Evolutionary conservation across 2,797 vertebrate genomes (phyloP).

Genomic region (Spinus pinus): DNA sequence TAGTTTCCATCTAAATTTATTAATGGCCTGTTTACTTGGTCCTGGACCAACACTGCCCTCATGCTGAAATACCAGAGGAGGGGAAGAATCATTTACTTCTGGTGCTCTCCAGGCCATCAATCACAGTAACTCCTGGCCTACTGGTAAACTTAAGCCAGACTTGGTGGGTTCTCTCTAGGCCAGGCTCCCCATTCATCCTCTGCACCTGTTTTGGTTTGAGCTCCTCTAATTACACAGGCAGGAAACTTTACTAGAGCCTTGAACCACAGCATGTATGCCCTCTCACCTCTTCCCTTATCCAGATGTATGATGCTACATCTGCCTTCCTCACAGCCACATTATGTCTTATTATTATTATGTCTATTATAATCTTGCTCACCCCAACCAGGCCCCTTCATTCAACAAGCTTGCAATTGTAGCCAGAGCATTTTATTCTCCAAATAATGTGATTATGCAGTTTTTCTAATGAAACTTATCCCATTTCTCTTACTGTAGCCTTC

Average conservation of each 20-base stretch:
- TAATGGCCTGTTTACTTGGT: constrained; percentile 49
- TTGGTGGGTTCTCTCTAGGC: not conserved
- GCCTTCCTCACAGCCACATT: not conserved
- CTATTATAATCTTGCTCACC: not conserved
- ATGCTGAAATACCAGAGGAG: not conserved
- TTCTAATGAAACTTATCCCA: not conserved
- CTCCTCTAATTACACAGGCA: not conserved
- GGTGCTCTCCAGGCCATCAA: not conserved
- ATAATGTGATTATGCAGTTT: not conserved
- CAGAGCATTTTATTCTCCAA: not conserved
- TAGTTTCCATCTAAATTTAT: constrained; percentile 32
- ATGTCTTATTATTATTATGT: not conserved
- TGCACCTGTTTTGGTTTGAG: not conserved
- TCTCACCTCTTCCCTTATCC: not conserved
- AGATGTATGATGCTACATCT: not conserved
- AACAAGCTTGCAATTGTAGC: not conserved
- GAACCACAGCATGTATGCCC: not conserved
- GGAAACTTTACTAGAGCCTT: not conserved
- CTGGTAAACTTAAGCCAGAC: not conserved
- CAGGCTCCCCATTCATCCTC: constrained; percentile 37
- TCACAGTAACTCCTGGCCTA: not conserved
- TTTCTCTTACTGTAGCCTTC: not conserved
- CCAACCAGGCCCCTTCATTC: not conserved
- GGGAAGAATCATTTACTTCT: not conserved
- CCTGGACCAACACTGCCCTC: not conserved